These are phyloP conservation scores for Hipparchia sbordonii DNA, from an alignment of 2,888 invertebrate genomes.

Conservation along the genomic window DNA sequence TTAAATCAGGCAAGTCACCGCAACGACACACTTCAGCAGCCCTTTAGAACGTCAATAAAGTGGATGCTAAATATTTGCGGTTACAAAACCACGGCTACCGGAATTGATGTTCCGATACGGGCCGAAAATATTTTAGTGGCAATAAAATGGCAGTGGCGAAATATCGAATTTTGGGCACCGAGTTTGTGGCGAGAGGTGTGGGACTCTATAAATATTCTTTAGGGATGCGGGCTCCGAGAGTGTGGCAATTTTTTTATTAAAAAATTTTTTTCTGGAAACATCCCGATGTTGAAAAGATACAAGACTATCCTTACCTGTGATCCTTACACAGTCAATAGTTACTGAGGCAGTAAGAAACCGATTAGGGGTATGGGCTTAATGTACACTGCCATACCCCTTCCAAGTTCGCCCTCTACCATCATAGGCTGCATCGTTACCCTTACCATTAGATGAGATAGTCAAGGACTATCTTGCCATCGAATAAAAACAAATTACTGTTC, in stretches of 20 bases:
- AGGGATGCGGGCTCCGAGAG: conserved; percentile 46
- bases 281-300: too few species aligned
- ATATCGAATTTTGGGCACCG: conserved; percentile 41
- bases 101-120: conserved; percentile 64
- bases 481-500: not conserved
- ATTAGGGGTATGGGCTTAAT: too few species aligned
- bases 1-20: not conserved
- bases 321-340: too few species aligned
- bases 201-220: conserved; percentile 49
- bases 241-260: not conserved
- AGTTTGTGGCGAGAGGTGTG: conserved; percentile 45
- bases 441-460: too few species aligned
- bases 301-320: too few species aligned
- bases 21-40: conserved; percentile 15
- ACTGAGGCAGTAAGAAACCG: too few species aligned
- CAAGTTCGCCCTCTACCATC: too few species aligned
- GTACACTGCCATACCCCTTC: too few species aligned
- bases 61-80: conserved; percentile 37
- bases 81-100: conserved; percentile 59
- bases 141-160: conserved; percentile 41
- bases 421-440: too few species aligned
- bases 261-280: too few species aligned
- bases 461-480: too few species aligned
- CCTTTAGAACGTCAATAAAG: conserved; percentile 28
- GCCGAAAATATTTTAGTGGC: conserved; percentile 53